These are phyloP conservation scores for Apogon talboti DNA, from an alignment of 2,797 vertebrate genomes.

Conservation along the genomic window DNA sequence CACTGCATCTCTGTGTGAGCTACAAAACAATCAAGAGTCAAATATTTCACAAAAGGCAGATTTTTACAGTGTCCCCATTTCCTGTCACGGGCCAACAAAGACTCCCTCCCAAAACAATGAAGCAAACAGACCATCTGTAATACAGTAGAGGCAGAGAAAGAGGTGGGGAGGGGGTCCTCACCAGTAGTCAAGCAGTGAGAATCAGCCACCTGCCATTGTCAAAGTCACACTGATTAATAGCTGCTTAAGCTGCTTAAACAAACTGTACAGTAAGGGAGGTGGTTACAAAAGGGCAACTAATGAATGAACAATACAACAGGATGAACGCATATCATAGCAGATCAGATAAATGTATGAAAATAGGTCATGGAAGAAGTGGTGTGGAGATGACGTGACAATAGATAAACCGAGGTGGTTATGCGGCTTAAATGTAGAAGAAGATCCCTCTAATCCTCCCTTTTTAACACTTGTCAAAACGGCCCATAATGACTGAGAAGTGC, in stretches of 20 bases:
- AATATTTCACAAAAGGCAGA: conserved; percentile 1
- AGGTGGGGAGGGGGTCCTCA: background rate
- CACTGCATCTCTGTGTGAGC: background rate
- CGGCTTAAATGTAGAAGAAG: background rate
- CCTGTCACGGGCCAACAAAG: conserved; percentile 36
- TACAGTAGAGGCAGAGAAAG: conserved; percentile 11
- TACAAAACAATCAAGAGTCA: background rate
- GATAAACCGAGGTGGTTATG: background rate
- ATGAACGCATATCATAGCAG: background rate
- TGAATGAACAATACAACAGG: background rate
- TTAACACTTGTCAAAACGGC: no score
- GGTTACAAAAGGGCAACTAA: conserved; percentile 45
- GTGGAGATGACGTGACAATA: background rate
- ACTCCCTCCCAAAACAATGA: conserved; percentile 7
- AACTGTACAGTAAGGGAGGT: conserved; percentile 25
- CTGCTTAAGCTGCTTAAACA: conserved; percentile 63
- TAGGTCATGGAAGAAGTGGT: conserved; percentile 19
- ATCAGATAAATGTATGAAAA: conserved; percentile 7
- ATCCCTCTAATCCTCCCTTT: no score
- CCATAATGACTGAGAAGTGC: no score
- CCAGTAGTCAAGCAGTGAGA: conserved; percentile 36
- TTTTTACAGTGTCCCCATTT: conserved; percentile 3
- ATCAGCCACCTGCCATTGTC: conserved; percentile 67
- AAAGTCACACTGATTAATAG: conserved; percentile 63
- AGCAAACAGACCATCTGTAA: conserved; percentile 46